phyloP scores from a whole-genome alignment of 2,113 vertebrate species.

The Meriones unguiculatus region DNA sequence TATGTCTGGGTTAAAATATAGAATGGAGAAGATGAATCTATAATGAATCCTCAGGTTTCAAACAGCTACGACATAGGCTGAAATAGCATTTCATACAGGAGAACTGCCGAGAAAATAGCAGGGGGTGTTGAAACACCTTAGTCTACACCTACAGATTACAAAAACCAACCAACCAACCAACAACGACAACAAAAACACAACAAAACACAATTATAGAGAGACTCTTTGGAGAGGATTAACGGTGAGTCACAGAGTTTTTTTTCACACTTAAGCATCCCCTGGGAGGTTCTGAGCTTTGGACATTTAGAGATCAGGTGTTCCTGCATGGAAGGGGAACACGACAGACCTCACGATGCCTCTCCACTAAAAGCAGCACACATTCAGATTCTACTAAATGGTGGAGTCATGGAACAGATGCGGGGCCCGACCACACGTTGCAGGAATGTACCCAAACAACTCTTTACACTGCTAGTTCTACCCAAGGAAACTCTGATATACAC shows the following conservation, averaged over 20 bases:
- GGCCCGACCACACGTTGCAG: background rate
- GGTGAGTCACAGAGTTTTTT: background rate
- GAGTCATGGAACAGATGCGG: background rate
- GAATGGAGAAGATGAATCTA: background rate
- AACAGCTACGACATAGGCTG: background rate
- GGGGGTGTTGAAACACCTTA: background rate
- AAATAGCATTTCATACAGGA: background rate
- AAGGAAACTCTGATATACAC: background rate
- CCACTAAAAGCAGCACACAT: background rate
- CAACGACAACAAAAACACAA: too few relatives aligned
- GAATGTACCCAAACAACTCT: background rate
- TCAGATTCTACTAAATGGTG: background rate
- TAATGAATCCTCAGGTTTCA: background rate
- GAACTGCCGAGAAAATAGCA: background rate
- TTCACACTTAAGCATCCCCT: background rate
- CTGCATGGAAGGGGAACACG: fast-evolving
- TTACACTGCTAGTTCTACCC: background rate
- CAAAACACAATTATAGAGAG: background rate
- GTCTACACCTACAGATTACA: background rate
- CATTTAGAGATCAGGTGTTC: background rate
- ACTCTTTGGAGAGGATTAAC: background rate
- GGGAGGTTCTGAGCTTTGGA: background rate
- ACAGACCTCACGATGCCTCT: background rate
- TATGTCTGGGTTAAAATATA: background rate
- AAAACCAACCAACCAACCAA: too few relatives aligned